Conservation (phyloP, 2,888 invertebrate species). For the Micoletzkya japonica region DNA sequence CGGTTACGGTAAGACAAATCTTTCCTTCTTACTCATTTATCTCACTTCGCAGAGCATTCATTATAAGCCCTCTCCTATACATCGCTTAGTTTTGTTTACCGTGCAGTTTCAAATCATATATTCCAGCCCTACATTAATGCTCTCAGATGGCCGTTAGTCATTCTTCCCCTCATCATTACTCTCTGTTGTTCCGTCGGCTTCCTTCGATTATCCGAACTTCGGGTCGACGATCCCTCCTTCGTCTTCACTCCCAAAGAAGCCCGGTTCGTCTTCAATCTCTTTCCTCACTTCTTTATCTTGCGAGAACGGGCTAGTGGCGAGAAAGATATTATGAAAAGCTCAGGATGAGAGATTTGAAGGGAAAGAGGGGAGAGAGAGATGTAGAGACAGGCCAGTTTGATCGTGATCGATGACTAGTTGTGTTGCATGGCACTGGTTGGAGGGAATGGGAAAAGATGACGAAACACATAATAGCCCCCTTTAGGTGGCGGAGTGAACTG, state of each 20-base stretch:
- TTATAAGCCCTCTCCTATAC: not conserved
- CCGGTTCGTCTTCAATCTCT: slow-evolving; percentile 37
- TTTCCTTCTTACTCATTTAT: not conserved
- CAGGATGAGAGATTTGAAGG: not conserved
- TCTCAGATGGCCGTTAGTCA: slow-evolving; percentile 52
- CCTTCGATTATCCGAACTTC: slow-evolving; percentile 50
- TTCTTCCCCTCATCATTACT: slow-evolving; percentile 52
- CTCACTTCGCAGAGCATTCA: not conserved
- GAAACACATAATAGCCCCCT: slow-evolving; percentile 20
- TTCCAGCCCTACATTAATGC: slow-evolving; percentile 34
- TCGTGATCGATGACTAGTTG: too few relatives aligned
- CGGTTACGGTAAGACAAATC: slow-evolving; percentile 14
- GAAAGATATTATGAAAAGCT: not conserved
- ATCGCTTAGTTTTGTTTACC: not conserved
- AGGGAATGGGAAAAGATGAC: not conserved
- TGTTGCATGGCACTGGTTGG: not conserved
- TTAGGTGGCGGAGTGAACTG: slow-evolving; percentile 59
- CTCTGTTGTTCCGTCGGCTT: slow-evolving; percentile 49
- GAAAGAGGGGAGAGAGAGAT: not conserved
- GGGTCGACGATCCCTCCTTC: slow-evolving; percentile 60
- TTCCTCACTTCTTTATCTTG: not conserved
- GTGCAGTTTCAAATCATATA: not conserved
- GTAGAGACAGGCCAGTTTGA: too few relatives aligned
- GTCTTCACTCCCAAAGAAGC: slow-evolving; percentile 62
- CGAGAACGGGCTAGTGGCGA: not conserved